These are phyloP conservation scores for Dendrolimus houi DNA, from an alignment of 2,888 invertebrate species.

Conservation along the genomic window DNA sequence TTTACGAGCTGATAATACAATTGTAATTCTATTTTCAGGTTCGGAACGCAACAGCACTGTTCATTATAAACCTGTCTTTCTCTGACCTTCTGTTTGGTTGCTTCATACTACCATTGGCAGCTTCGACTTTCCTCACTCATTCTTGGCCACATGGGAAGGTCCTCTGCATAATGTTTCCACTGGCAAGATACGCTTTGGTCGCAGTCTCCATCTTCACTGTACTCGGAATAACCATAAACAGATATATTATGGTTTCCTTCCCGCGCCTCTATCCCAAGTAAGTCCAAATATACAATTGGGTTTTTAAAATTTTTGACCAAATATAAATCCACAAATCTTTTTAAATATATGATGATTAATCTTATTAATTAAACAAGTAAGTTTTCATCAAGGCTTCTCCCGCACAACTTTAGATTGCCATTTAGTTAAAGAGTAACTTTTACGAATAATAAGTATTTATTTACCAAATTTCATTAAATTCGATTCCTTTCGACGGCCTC, in stretches of 20 bases:
- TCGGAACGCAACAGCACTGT: constrained; percentile 87
- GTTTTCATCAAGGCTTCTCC: too few relatives aligned
- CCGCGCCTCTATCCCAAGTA: constrained; percentile 86
- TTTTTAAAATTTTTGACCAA: not conserved
- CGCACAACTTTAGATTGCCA: too few relatives aligned
- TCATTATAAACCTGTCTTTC: constrained; percentile 87
- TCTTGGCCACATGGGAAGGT: constrained; percentile 83
- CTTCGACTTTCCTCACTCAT: constrained; percentile 83
- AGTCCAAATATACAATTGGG: constrained; percentile 27
- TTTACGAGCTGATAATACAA: not conserved
- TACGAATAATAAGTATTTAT: not conserved
- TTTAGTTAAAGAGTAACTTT: not conserved
- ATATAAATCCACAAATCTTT: not conserved
- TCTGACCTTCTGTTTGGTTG: constrained; percentile 88
- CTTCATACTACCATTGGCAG: constrained; percentile 86
- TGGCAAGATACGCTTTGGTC: constrained; percentile 83
- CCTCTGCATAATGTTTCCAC: constrained; percentile 84
- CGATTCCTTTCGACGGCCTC: too few relatives aligned
- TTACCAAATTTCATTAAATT: too few relatives aligned
- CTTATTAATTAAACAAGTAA: too few relatives aligned
- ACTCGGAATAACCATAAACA: constrained; percentile 87
- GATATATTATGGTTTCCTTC: constrained; percentile 89
- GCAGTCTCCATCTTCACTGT: constrained; percentile 88
- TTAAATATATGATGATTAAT: not conserved
- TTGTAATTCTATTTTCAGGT: constrained; percentile 70